phyloP scores from a whole-genome alignment of 2,113 vertebrate genomes.

The Perca flavescens region DNA sequence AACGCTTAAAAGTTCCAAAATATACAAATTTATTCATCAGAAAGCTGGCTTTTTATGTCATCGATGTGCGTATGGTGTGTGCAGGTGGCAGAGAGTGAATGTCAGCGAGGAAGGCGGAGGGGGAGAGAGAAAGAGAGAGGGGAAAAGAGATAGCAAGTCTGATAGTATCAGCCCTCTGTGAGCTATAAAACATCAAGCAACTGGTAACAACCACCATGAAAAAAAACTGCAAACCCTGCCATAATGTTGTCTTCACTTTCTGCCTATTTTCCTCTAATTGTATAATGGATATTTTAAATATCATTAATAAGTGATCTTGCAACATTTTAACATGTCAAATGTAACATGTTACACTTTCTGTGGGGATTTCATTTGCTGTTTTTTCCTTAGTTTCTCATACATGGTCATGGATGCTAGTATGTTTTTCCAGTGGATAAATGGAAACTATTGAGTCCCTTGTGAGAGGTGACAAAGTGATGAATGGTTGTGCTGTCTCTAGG shows the following conservation, averaged over 20 bases:
- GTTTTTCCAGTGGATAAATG: slow-evolving; percentile 60
- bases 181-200: slow-evolving; percentile 59
- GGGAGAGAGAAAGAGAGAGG: slow-evolving; percentile 49
- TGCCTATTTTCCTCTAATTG: slow-evolving; percentile 23
- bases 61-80: slow-evolving; percentile 61
- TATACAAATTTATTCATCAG: slow-evolving; percentile 87
- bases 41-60: slow-evolving; percentile 76
- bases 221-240: slow-evolving; percentile 33
- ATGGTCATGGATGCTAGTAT: slow-evolving; percentile 2
- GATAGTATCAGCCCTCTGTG: slow-evolving; percentile 60
- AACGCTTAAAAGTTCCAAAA: slow-evolving; percentile 79
- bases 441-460: slow-evolving; percentile 61
- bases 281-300: slow-evolving; percentile 8
- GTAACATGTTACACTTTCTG: not conserved
- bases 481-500: slow-evolving; percentile 57
- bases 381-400: not conserved
- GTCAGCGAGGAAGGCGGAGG: slow-evolving; percentile 44
- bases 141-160: slow-evolving; percentile 51
- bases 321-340: not conserved
- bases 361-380: not conserved
- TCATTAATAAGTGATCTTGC: slow-evolving; percentile 28
- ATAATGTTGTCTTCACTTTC: slow-evolving; percentile 39
- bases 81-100: slow-evolving; percentile 77
- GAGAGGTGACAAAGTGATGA: slow-evolving; percentile 78
- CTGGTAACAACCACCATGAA: slow-evolving; percentile 31